A percentile compares a stretch with the other conserved stretches of the same genome.
phyloP scores from a whole-genome alignment of 2,888 invertebrate species.

The Odontomyia ornata region DNA sequence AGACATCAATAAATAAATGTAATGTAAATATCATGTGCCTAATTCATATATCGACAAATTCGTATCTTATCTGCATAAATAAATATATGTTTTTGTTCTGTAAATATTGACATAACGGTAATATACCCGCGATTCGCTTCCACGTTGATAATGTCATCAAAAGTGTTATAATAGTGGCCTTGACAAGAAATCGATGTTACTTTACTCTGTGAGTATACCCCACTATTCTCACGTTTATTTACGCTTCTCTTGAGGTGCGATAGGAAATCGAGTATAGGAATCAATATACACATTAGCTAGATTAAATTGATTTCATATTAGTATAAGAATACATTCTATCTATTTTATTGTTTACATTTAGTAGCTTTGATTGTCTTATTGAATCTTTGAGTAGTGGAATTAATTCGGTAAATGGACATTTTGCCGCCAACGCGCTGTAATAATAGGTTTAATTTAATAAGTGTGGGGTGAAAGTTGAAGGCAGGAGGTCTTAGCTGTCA shows the following conservation, averaged over 20 bases:
- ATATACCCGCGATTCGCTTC: background rate
- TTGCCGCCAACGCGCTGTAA: no score
- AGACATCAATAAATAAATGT: no score
- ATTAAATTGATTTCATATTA: background rate
- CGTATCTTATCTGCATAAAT: no score
- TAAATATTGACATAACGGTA: background rate
- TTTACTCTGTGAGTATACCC: no score
- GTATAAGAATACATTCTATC: background rate
- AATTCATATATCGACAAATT: no score
- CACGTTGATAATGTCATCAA: background rate
- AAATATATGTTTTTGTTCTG: background rate
- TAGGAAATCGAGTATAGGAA: background rate
- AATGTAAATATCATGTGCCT: no score
- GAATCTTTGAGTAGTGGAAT: background rate
- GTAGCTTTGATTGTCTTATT: background rate
- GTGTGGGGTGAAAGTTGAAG: background rate
- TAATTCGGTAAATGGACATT: no score
- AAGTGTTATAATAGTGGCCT: background rate
- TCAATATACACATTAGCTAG: background rate
- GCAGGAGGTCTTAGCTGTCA: background rate
- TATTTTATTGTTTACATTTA: background rate
- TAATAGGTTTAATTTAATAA: no score
- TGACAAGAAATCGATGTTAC: constrained; percentile 4
- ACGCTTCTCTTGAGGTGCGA: background rate
- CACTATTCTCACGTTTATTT: background rate